phyloP scores from a whole-genome alignment of 1,140 invertebrate genomes.

The Apis mellifera region DNA sequence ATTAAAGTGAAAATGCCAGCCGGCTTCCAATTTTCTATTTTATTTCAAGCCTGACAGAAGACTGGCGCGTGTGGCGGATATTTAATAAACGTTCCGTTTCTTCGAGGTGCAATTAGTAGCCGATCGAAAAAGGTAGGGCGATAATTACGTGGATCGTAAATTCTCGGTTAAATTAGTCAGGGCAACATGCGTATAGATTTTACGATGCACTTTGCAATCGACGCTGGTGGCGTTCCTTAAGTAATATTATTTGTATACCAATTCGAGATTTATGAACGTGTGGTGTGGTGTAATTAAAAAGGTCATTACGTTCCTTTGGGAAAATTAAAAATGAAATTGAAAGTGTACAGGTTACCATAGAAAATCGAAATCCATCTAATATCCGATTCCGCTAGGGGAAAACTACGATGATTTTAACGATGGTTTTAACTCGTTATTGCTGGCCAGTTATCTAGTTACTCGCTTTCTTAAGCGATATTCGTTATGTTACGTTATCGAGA shows the following conservation, averaged over 20 bases:
- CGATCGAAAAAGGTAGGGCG: neutral
- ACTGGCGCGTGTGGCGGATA: neutral
- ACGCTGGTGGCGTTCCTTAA: neutral
- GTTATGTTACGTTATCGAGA: neutral
- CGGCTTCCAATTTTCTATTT: neutral
- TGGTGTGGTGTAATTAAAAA: too few species aligned
- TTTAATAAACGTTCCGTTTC: neutral
- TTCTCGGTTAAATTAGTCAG: neutral
- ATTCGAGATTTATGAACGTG: too few species aligned
- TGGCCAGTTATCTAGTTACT: too few species aligned
- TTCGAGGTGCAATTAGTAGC: neutral
- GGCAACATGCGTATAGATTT: neutral
- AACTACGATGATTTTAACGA: too few species aligned
- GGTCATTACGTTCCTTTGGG: too few species aligned
- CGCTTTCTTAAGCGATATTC: neutral
- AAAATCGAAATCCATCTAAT: too few species aligned
- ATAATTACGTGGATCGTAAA: neutral
- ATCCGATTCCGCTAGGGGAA: too few species aligned
- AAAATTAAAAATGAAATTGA: too few species aligned
- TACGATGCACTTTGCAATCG: neutral
- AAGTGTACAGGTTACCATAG: too few species aligned
- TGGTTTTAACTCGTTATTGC: too few species aligned
- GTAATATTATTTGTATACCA: too few species aligned
- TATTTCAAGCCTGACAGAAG: neutral
- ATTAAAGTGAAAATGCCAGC: constrained; percentile 5